Conservation (phyloP, 2,797 vertebrate genomes). For the Anas acuta region DNA sequence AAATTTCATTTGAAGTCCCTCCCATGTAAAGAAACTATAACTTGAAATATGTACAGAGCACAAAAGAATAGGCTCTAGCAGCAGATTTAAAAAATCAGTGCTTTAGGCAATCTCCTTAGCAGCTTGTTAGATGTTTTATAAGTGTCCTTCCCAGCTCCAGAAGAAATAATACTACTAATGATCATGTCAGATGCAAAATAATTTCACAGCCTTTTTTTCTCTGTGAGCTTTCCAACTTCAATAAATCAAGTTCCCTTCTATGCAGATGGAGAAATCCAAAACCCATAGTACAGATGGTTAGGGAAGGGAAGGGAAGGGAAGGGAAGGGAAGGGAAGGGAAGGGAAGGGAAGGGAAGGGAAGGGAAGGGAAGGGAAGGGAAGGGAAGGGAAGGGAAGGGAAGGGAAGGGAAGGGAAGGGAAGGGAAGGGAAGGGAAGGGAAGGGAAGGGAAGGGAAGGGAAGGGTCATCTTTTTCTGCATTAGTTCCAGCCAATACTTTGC, state of each 20-base stretch:
- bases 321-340: neutral
- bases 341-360: neutral
- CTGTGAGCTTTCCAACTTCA: slow-evolving; percentile 1
- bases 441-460: no score
- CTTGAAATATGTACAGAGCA: slow-evolving; percentile 1
- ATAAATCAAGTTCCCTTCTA: neutral
- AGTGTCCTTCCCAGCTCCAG: slow-evolving; percentile 36
- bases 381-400: neutral
- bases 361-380: neutral
- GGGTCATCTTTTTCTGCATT: neutral
- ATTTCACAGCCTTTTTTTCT: slow-evolving; percentile 2
- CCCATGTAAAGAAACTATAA: neutral
- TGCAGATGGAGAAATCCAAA: slow-evolving; percentile 3
- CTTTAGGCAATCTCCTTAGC: slow-evolving; percentile 48
- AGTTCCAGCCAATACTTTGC: neutral
- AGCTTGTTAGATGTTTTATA: slow-evolving; percentile 55
- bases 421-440: no score
- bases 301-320: neutral
- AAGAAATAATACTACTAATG: slow-evolving; percentile 58
- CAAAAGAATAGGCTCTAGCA: neutral
- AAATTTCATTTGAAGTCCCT: neutral
- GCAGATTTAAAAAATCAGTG: slow-evolving; percentile 20
- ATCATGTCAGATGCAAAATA: slow-evolving; percentile 55
- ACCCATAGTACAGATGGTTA: neutral
- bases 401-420: no score